phyloP scores from a whole-genome alignment of 2,113 vertebrate genomes.

The Pitta sordida region DNA sequence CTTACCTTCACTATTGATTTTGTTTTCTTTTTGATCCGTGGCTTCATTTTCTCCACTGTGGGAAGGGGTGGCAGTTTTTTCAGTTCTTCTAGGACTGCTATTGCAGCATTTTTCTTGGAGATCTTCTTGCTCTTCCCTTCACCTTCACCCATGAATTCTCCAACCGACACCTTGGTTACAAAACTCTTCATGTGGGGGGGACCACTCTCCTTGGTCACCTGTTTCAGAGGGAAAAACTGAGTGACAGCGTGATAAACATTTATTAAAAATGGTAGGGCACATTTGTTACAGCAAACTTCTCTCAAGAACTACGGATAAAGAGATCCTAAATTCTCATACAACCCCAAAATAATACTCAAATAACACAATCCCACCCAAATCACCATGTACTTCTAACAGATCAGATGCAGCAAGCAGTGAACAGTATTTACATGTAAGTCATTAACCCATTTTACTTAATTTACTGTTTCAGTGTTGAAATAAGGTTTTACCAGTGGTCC shows the following conservation, averaged over 20 bases:
- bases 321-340: background rate
- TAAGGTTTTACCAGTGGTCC: background rate
- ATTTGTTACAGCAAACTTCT: constrained; percentile 52
- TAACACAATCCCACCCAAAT: background rate
- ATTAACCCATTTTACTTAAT: background rate
- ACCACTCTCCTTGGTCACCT: constrained; percentile 95
- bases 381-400: background rate
- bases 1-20: constrained; percentile 94
- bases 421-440: background rate
- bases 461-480: background rate
- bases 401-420: background rate
- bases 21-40: constrained; percentile 99
- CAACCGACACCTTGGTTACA: constrained; percentile 88
- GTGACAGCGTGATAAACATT: constrained; percentile 73
- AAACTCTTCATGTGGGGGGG: constrained; percentile 98
- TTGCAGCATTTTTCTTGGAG: constrained; percentile 94
- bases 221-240: constrained; percentile 80
- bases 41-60: constrained; percentile 86
- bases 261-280: constrained; percentile 57
- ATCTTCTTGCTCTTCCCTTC: constrained; percentile 99
- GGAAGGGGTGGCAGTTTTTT: constrained; percentile 90
- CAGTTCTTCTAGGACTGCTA: constrained; percentile 88
- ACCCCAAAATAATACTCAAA: background rate
- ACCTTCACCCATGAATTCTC: constrained; percentile 90
- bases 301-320: background rate